Percentiles rank a stretch among this genome's conserved stretches.
Evolutionary conservation across 2,113 vertebrate species (phyloP).

Genomic region (Cochlearius cochlearius): DNA sequence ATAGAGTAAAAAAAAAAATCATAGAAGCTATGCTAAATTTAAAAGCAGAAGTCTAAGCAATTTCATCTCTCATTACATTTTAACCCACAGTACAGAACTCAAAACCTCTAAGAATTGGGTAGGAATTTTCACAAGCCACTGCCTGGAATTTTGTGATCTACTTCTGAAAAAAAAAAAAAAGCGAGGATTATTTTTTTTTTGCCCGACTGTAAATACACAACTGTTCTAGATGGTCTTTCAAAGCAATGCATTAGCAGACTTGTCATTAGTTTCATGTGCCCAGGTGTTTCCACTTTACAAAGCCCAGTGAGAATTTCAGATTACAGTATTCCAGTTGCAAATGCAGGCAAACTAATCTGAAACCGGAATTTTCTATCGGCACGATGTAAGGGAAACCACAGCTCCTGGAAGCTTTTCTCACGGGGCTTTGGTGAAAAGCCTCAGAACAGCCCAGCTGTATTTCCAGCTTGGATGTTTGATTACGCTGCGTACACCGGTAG

Average conservation of each 20-base stretch:
- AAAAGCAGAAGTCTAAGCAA: neutral
- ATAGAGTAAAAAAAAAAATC: neutral
- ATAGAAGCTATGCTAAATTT: neutral
- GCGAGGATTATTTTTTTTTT: neutral
- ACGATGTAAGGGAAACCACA: neutral
- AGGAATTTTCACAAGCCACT: neutral
- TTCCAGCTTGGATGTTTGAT: neutral
- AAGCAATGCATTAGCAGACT: neutral
- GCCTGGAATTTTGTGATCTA: neutral
- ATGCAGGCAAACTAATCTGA: neutral
- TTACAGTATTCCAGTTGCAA: neutral
- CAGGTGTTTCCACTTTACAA: neutral
- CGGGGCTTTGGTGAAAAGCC: neutral
- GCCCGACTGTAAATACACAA: neutral
- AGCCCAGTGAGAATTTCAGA: neutral
- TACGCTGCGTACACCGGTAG: accelerated
- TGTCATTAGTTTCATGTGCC: neutral
- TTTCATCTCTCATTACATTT: neutral
- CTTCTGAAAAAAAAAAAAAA: neutral
- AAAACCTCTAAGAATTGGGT: neutral
- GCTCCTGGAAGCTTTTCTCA: neutral
- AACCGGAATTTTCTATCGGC: neutral
- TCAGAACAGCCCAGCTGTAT: neutral
- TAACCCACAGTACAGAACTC: neutral
- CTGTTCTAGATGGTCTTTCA: neutral